phyloP scores from a whole-genome alignment of 2,113 vertebrate genomes.

The Chrysemys picta region DNA sequence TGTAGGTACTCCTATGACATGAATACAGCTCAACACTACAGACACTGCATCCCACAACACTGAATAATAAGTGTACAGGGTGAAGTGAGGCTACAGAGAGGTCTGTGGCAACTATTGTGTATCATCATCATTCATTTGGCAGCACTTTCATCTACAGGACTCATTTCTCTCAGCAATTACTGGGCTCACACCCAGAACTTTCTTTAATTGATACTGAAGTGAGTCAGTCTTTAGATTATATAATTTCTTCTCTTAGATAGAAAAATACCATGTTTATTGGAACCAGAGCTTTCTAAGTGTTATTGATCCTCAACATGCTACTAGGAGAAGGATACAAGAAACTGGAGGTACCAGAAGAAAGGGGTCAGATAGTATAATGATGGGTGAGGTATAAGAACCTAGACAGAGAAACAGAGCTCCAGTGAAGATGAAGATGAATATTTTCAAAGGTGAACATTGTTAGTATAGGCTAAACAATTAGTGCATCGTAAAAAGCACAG shows the following conservation, averaged over 20 bases:
- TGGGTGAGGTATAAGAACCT: accelerated
- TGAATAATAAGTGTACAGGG: not conserved
- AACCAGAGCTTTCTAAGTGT: not conserved
- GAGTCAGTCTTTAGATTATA: not conserved
- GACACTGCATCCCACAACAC: not conserved
- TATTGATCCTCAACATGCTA: not conserved
- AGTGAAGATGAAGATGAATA: accelerated
- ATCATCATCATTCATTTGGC: not conserved
- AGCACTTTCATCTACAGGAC: not conserved
- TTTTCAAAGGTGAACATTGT: accelerated
- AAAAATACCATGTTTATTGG: not conserved
- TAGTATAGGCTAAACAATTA: not conserved
- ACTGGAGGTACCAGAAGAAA: not conserved
- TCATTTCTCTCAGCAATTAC: not conserved
- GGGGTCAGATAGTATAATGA: accelerated
- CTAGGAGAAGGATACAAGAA: not conserved
- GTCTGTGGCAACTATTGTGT: not conserved
- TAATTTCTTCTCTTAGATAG: not conserved
- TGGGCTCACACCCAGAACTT: not conserved
- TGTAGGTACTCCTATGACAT: not conserved
- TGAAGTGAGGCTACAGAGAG: not conserved
- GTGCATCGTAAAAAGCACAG: not conserved
- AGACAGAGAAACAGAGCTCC: accelerated
- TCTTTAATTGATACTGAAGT: not conserved
- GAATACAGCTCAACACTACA: not conserved